phyloP scores from a whole-genome alignment of 2,797 vertebrate genomes.

The Gymnocypris eckloni region DNA sequence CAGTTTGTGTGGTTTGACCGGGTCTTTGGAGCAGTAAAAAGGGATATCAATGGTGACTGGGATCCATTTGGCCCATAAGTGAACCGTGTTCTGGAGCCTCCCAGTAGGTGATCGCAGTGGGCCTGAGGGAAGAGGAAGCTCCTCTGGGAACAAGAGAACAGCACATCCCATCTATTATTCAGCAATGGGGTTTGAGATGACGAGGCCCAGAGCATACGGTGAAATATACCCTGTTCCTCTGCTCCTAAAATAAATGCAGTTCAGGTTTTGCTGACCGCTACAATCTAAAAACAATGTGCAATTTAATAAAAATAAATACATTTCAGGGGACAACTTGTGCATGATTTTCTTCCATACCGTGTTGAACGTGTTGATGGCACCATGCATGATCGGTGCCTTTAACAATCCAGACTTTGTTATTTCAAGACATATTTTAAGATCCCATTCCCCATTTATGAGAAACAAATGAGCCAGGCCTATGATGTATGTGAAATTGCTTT shows the following conservation, averaged over 20 bases:
- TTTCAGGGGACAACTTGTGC: neutral
- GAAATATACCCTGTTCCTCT: conserved; percentile 34
- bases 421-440: conserved; percentile 31
- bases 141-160: conserved; percentile 48
- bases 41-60: conserved; percentile 17
- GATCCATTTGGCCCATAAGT: conserved; percentile 47
- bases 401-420: conserved; percentile 20
- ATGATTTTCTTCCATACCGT: neutral
- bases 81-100: conserved; percentile 35
- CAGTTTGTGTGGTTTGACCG: conserved; percentile 30
- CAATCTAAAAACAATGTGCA: neutral
- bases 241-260: conserved; percentile 31
- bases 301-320: neutral
- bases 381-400: neutral
- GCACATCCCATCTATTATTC: conserved; percentile 62
- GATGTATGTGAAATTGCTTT: conserved; percentile 46
- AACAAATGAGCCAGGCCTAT: conserved; percentile 30
- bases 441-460: conserved; percentile 36
- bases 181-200: conserved; percentile 52
- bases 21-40: conserved; percentile 31
- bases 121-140: conserved; percentile 41
- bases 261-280: conserved; percentile 21
- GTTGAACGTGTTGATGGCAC: conserved; percentile 1
- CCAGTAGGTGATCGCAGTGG: conserved; percentile 42
- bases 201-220: conserved; percentile 18